Conservation (phyloP, 1,140 invertebrate species). For the Zaprionus gabonicus region DNA sequence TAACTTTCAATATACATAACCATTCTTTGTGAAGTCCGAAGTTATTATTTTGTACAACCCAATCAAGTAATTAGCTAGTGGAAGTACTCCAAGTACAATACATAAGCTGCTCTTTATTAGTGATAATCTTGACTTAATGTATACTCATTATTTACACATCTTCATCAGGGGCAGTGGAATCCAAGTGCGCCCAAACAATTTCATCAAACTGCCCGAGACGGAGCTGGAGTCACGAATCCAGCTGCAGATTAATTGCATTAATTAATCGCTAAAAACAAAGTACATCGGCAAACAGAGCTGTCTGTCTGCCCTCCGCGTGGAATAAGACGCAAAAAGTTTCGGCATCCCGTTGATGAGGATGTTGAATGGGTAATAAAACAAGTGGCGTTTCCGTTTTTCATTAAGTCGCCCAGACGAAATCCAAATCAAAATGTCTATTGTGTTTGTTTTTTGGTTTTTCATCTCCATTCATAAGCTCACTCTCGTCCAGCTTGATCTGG, state of each 20-base stretch:
- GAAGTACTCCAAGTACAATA: not conserved
- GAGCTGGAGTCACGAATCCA: conserved; percentile 36
- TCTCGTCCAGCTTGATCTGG: conserved; percentile 6
- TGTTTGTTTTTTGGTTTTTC: not conserved
- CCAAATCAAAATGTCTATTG: conserved; percentile 52
- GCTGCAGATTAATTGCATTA: conserved; percentile 81
- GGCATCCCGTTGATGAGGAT: conserved; percentile 29
- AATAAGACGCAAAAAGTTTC: conserved; percentile 56
- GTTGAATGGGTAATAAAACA: conserved; percentile 56
- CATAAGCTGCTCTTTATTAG: conserved; percentile 53
- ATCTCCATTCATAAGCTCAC: not conserved
- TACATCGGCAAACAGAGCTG: conserved; percentile 60
- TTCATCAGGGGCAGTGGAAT: conserved; percentile 42
- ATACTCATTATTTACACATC: conserved; percentile 73
- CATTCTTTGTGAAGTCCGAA: not conserved
- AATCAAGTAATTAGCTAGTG: conserved; percentile 11
- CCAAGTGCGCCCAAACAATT: conserved; percentile 79
- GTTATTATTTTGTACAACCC: not conserved
- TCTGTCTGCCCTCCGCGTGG: not conserved
- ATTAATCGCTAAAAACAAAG: conserved; percentile 82
- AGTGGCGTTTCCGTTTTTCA: conserved; percentile 83
- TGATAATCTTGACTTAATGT: conserved; percentile 76
- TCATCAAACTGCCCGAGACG: conserved; percentile 54
- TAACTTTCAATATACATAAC: no score
- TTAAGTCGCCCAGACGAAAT: conserved; percentile 60